Conservation (phyloP, 2,797 vertebrate genomes). For the Naso thynnoides region DNA sequence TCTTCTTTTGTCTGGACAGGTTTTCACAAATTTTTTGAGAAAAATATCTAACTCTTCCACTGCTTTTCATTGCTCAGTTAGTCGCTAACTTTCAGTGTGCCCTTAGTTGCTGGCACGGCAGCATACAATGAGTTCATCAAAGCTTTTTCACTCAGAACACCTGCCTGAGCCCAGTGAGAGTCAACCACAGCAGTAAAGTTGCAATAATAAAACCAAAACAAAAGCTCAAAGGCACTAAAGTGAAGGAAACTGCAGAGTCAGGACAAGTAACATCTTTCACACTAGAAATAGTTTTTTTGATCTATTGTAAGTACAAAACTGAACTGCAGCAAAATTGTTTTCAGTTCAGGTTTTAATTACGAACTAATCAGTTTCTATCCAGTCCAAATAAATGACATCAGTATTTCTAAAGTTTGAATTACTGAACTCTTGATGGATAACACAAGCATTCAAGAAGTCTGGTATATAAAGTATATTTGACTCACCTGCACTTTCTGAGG, state of each 20-base stretch:
- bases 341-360: neutral
- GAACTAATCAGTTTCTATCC: neutral
- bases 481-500: neutral
- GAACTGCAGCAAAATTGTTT: neutral
- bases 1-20: neutral
- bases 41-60: neutral
- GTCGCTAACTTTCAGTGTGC: neutral
- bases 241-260: neutral
- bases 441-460: slow-evolving; percentile 1
- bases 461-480: neutral
- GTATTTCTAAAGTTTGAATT: slow-evolving; percentile 3
- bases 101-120: neutral
- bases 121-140: neutral
- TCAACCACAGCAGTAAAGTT: neutral
- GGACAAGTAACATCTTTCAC: neutral
- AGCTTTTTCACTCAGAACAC: neutral
- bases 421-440: slow-evolving; percentile 10
- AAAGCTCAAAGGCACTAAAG: neutral
- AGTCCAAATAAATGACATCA: slow-evolving; percentile 6
- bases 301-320: neutral
- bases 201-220: neutral
- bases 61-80: neutral
- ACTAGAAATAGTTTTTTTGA: neutral
- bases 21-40: neutral
- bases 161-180: neutral